A percentile compares a stretch with the other conserved stretches of the same genome.
Conservation (phyloP, 23 tunicate genomes). For the Oikopleura albicans region DNA sequence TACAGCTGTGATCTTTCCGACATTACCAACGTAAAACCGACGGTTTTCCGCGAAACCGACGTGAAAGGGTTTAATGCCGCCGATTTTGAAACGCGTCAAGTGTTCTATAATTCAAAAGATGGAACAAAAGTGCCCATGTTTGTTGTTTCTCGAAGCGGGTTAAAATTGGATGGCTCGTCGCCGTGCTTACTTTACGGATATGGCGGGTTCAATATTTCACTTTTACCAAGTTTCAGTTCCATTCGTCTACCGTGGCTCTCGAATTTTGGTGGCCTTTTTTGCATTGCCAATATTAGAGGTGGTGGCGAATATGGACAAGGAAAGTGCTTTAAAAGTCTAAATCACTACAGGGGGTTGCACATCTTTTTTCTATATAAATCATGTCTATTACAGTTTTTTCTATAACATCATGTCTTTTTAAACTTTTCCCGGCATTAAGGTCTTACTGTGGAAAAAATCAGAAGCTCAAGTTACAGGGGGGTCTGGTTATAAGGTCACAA, state of each 20-base stretch:
- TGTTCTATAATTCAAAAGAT: constrained; percentile 76
- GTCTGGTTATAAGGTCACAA: no score
- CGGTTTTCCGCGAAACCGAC: constrained; percentile 63
- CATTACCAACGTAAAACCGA: background rate
- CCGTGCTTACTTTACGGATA: constrained; percentile 77
- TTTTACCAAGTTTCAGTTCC: constrained; percentile 62
- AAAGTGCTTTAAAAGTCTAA: no score
- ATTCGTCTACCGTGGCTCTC: constrained; percentile 54
- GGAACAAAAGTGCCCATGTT: constrained; percentile 98
- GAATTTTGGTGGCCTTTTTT: constrained; percentile 54
- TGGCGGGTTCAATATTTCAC: constrained; percentile 84
- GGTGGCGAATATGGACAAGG: constrained; percentile 55
- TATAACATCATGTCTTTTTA: no score
- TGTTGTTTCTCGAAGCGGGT: constrained; percentile 51
- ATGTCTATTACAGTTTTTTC: no score
- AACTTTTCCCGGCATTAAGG: no score
- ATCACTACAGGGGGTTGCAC: no score
- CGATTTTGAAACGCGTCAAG: constrained; percentile 57
- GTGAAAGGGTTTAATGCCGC: constrained; percentile 55
- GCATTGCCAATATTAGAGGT: constrained; percentile 87
- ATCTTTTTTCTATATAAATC: no score
- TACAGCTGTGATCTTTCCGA: background rate
- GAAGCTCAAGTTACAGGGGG: no score
- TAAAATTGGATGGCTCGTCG: constrained; percentile 38
- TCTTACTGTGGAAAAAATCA: no score